Conservation (phyloP, 2,888 invertebrate genomes). For the Sepioteuthis lessoniana region DNA sequence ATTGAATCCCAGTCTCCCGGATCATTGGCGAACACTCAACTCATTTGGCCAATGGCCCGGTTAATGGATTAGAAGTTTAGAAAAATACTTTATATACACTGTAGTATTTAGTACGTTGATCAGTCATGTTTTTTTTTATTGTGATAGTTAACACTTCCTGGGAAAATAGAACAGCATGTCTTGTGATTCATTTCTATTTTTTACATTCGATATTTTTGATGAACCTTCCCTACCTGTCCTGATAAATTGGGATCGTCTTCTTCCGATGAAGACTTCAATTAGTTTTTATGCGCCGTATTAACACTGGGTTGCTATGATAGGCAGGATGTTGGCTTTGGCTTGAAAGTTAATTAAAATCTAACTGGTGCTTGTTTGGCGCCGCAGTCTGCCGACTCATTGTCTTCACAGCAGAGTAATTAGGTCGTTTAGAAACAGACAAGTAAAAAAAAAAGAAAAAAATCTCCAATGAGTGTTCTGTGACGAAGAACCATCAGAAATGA, state of each 20-base stretch:
- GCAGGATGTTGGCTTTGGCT: neutral
- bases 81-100: no score
- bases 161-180: neutral
- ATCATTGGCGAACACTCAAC: no score
- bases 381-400: neutral
- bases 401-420: neutral
- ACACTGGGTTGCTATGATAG: neutral
- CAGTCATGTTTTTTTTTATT: no score
- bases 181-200: neutral
- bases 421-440: neutral
- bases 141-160: neutral
- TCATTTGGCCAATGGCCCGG: no score
- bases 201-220: neutral
- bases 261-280: neutral
- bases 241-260: neutral
- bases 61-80: no score
- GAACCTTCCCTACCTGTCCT: neutral
- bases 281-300: neutral
- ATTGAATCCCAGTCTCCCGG: no score
- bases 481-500: neutral
- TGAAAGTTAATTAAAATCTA: conserved; percentile 18
- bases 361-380: neutral
- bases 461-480: neutral
- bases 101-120: no score
- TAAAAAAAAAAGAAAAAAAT: neutral